Conservation (phyloP, 2,797 vertebrate genomes). For the Coccyzus lansbergi region DNA sequence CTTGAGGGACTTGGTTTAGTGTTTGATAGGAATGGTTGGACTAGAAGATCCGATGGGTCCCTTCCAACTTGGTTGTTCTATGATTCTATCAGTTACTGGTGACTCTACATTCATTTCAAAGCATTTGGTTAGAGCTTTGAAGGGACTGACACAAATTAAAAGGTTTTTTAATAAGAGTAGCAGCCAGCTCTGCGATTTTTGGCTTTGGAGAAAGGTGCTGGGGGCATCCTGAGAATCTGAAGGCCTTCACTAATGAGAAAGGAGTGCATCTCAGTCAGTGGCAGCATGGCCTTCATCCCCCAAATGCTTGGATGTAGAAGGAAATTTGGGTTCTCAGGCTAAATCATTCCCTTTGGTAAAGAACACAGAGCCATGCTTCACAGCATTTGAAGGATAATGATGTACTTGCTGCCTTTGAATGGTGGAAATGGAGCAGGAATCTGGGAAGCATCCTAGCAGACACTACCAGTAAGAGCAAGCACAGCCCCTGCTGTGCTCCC, state of each 20-base stretch:
- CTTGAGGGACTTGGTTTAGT: too few species aligned
- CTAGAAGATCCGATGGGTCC: too few species aligned
- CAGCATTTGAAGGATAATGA: not conserved
- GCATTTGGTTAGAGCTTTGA: not conserved
- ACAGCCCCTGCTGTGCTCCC: not conserved
- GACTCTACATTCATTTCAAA: not conserved
- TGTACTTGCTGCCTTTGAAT: not conserved
- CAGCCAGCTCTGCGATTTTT: not conserved
- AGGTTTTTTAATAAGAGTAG: not conserved
- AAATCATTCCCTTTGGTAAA: not conserved
- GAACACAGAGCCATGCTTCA: not conserved
- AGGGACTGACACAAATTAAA: not conserved
- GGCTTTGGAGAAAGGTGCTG: not conserved
- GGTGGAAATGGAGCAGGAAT: not conserved
- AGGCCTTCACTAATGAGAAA: not conserved
- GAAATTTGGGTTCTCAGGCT: not conserved
- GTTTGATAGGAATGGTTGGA: too few species aligned
- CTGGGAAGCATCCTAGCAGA: not conserved
- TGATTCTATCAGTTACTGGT: not conserved
- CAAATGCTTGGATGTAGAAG: not conserved
- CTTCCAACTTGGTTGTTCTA: too few species aligned
- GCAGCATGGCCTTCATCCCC: not conserved
- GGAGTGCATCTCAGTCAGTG: not conserved
- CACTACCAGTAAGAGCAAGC: not conserved
- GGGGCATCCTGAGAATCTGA: not conserved